Percentiles rank a stretch among this genome's conserved stretches.
These are phyloP conservation scores for Chrysogorgia sp. DNA, from an alignment of 92 coral and sea anemone species.

Conservation along the genomic window DNA sequence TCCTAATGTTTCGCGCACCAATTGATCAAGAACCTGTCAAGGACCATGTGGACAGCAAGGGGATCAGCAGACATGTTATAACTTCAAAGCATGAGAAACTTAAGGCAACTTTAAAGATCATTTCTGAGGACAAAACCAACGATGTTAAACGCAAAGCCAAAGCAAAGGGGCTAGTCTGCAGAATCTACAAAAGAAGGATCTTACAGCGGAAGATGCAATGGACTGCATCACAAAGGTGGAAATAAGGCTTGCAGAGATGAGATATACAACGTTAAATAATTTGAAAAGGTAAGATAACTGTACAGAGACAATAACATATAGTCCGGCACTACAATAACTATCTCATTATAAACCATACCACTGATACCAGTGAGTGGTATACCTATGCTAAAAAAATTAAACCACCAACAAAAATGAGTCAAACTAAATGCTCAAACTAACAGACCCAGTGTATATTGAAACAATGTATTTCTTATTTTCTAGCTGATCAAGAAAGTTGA, in stretches of 20 bases:
- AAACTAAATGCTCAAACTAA: too few relatives aligned
- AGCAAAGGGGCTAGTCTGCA: constrained; percentile 18
- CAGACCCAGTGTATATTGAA: too few relatives aligned
- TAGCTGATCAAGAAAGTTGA: too few relatives aligned
- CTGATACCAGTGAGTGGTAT: too few relatives aligned
- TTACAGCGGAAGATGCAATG: constrained; percentile 33
- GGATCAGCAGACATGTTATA: neutral
- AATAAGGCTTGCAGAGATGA: constrained; percentile 33
- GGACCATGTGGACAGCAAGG: constrained; percentile 3
- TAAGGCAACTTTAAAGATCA: constrained; percentile 16
- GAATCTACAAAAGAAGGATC: constrained; percentile 30
- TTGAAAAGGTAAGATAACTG: constrained; percentile 8
- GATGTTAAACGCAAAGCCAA: constrained; percentile 23
- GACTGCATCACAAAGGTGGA: constrained; percentile 28
- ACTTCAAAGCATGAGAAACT: neutral
- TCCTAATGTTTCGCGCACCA: too few relatives aligned
- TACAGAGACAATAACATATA: too few relatives aligned
- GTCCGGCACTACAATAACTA: too few relatives aligned
- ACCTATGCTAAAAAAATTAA: too few relatives aligned
- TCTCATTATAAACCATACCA: too few relatives aligned
- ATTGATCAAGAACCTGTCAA: too few relatives aligned
- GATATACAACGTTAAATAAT: constrained; percentile 26
- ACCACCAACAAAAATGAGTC: too few relatives aligned
- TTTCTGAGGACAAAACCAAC: constrained; percentile 25
- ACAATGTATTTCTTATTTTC: too few relatives aligned